Evolutionary conservation across 30 jellyfish, hydroid and myxozoan genomes (phyloP), one percentile per base, ranked within the genome.

Genomic region (Pelagia noctiluca): DNA sequence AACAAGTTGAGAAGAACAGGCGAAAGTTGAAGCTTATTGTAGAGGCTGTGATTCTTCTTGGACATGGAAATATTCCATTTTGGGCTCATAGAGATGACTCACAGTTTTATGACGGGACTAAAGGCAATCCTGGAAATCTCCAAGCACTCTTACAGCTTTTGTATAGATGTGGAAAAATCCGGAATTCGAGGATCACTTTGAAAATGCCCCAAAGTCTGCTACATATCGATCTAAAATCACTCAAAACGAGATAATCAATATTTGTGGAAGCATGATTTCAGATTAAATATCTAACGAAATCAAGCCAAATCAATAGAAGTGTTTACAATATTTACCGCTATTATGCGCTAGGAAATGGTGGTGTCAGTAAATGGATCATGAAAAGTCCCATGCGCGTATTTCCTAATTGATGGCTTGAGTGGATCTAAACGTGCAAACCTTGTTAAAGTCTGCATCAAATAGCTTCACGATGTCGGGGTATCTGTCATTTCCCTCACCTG

Each of bases 401-500:
- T 83, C 75, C 61, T 83, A 34, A 50, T 83, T 54, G 89, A 83
- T 83, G 80, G 94, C n/a, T 71, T 83, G 83, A 83, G 90, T 52
- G 94, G 94, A 23, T 16, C 24, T 29, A 90, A 83, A 72, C 85
- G 84, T 24, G 83, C 94, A 23, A 72, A 83, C 48, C 75, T 83
- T 48, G 89, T 71, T 66, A 71, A 72, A 32, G 71, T 83, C 37
- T 78, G 82, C 68, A 52, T 71, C 26, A 32, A 74, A 37, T 48
- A 52, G 61, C 52, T 64, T 21, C 71, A 35, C 22, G 93, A 84
- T 42, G 82, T 19, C 29, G 93, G 89, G 29, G 80, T 71, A 16
- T 24, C 18, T 36, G 73, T n/a, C n/a, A n/a, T n/a, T n/a, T n/a
- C n/a, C n/a, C n/a, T n/a, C n/a, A n/a, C n/a, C n/a, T n/a, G n/a